A percentile compares a stretch with the other conserved stretches of the same genome.
phyloP scores from a whole-genome alignment of 2,113 vertebrate species.

The Chauna torquata region DNA sequence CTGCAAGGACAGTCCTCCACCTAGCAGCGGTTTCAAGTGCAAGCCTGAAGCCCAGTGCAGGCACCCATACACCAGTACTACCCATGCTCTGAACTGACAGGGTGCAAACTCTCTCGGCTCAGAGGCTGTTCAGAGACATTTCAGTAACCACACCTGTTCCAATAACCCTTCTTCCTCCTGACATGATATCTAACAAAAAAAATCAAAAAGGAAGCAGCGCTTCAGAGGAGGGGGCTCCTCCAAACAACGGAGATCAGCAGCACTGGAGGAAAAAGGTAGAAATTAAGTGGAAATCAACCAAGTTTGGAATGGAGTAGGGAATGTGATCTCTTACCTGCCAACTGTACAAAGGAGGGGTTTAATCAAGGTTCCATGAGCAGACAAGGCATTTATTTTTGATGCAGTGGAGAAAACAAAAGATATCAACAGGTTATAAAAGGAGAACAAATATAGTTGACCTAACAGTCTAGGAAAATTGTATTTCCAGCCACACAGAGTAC shows the following conservation, averaged over 20 bases:
- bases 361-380: background rate
- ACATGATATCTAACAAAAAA: background rate
- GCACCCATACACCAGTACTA: background rate
- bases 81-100: background rate
- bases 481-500: background rate
- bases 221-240: background rate
- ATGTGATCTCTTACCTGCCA: background rate
- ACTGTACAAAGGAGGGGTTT: background rate
- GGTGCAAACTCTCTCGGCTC: background rate
- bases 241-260: background rate
- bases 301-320: background rate
- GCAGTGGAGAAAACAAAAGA: background rate
- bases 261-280: background rate
- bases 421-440: background rate
- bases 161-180: background rate
- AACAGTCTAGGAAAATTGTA: background rate
- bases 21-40: background rate
- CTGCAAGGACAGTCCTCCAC: no score
- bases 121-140: background rate
- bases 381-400: background rate
- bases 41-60: background rate
- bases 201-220: background rate
- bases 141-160: background rate
- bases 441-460: background rate
- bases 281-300: background rate